These are phyloP conservation scores for Pomatorhinus ruficollis DNA, from an alignment of 2,113 vertebrate genomes.

Conservation along the genomic window DNA sequence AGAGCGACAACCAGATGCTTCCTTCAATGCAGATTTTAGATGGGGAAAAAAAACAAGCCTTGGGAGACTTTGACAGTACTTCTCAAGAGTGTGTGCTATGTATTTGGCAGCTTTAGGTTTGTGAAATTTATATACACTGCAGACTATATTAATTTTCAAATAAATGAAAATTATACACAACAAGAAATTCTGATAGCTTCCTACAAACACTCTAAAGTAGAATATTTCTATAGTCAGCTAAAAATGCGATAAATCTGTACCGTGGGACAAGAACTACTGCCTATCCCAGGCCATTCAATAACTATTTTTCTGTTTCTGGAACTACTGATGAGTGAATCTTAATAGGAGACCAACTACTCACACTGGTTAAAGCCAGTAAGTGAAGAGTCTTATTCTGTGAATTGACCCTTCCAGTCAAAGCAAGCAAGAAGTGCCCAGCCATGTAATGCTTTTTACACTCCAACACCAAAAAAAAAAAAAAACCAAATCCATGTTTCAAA, in stretches of 20 bases:
- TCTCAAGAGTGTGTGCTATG: neutral
- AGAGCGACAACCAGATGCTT: slow-evolving; percentile 7
- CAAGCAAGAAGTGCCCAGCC: neutral
- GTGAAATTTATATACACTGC: slow-evolving; percentile 3
- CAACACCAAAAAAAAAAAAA: neutral
- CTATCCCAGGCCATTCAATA: neutral
- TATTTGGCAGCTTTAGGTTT: neutral
- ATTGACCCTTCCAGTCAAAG: neutral
- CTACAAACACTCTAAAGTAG: neutral
- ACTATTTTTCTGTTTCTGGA: neutral
- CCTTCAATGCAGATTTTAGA: neutral
- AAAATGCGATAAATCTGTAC: neutral
- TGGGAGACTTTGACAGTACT: neutral
- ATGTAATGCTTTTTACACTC: neutral
- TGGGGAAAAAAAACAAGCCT: neutral
- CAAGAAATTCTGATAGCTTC: slow-evolving; percentile 3
- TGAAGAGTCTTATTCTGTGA: neutral
- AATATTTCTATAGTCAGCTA: neutral
- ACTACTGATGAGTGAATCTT: neutral
- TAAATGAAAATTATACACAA: slow-evolving; percentile 17
- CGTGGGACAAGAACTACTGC: neutral
- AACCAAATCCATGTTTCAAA: neutral
- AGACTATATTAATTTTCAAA: slow-evolving; percentile 19
- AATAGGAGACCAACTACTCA: neutral
- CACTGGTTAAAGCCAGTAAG: neutral